Evolutionary conservation across 2,113 vertebrate genomes (phyloP).

Genomic region (Tragelaphus scriptus): DNA sequence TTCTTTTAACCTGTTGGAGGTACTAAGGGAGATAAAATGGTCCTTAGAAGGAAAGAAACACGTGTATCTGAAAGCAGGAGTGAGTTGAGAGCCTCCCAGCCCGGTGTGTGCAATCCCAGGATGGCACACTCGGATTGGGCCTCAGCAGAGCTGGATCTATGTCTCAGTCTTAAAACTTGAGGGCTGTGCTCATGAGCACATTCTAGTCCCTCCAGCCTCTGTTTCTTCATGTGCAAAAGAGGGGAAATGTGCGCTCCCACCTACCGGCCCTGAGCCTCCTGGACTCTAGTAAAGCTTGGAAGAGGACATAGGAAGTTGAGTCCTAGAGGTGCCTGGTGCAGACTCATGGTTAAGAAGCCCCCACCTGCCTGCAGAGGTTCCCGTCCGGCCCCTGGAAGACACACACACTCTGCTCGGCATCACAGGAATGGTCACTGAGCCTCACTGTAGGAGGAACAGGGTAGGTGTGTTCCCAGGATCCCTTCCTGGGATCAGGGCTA

Average conservation of each 20-base stretch:
- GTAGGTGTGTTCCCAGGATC: neutral
- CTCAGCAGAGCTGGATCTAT: neutral
- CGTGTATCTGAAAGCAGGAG: neutral
- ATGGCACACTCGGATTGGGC: neutral
- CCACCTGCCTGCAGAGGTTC: neutral
- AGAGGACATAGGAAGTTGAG: neutral
- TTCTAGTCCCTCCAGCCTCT: neutral
- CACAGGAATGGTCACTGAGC: neutral
- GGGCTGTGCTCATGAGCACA: neutral
- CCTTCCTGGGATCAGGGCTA: neutral
- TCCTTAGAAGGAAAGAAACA: neutral
- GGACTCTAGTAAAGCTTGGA: neutral
- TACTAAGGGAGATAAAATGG: neutral
- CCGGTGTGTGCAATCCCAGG: neutral
- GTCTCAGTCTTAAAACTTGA: neutral
- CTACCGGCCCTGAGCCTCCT: neutral
- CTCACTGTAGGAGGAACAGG: neutral
- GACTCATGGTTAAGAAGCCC: neutral
- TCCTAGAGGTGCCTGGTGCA: fast-evolving
- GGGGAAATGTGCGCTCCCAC: neutral
- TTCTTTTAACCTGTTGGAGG: neutral
- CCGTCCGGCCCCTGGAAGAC: neutral
- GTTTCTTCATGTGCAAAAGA: neutral
- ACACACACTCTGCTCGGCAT: neutral
- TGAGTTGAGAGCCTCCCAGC: neutral